Conservation (phyloP, 1,140 invertebrate genomes). For the Bathynomus jamesi region DNA sequence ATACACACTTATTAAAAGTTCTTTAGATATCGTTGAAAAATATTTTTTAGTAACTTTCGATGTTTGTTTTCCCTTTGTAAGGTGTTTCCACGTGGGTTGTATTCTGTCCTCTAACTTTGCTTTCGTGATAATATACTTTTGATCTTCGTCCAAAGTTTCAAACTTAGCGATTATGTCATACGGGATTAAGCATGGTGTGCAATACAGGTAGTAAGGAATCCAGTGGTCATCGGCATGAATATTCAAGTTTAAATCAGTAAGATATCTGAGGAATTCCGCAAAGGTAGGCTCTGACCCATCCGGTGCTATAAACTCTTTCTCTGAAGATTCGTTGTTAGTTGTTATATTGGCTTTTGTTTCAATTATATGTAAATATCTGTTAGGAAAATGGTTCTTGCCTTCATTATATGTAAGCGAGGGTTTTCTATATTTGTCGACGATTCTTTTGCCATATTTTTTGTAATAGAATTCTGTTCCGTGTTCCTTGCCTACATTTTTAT, state of each 20-base stretch:
- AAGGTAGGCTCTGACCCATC: conserved; percentile 55
- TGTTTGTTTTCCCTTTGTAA: conserved; percentile 46
- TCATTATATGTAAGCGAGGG: too few relatives aligned
- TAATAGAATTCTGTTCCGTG: conserved; percentile 53
- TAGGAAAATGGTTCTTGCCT: not conserved
- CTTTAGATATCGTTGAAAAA: conserved; percentile 53
- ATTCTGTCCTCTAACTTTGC: conserved; percentile 60
- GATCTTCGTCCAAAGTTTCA: conserved; percentile 72
- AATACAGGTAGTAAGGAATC: conserved; percentile 62
- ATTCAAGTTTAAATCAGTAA: conserved; percentile 40
- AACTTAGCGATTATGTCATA: conserved; percentile 80
- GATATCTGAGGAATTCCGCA: conserved; percentile 56
- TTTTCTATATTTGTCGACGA: conserved; percentile 49
- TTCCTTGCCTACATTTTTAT: conserved; percentile 45
- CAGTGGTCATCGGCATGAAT: conserved; percentile 56
- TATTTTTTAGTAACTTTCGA: conserved; percentile 58
- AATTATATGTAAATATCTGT: too few relatives aligned
- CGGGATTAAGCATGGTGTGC: conserved; percentile 62
- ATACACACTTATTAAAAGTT: conserved; percentile 55
- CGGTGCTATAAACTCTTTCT: conserved; percentile 40
- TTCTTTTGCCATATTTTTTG: conserved; percentile 51
- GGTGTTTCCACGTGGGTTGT: conserved; percentile 71
- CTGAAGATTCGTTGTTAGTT: not conserved
- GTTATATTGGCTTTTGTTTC: too few relatives aligned
- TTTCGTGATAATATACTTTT: conserved; percentile 56